These are phyloP conservation scores for Heliconius aoede DNA, from an alignment of 2,888 invertebrate species.

Conservation along the genomic window DNA sequence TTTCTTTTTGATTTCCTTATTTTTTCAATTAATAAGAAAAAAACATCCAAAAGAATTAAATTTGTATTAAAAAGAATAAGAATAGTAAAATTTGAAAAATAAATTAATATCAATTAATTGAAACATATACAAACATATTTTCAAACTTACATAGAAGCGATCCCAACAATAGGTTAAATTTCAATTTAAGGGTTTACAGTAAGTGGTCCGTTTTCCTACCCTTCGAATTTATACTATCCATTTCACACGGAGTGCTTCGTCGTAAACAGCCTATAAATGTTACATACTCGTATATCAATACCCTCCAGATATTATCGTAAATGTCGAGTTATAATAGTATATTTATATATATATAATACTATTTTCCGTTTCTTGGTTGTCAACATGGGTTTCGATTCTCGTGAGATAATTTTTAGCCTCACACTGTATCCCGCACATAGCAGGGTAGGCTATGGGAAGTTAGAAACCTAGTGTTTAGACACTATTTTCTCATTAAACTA, in stretches of 20 bases:
- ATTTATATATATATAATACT: too few species aligned
- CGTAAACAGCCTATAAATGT: conserved; percentile 24
- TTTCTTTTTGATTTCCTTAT: too few species aligned
- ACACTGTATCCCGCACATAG: too few species aligned
- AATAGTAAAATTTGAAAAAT: background rate
- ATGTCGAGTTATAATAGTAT: conserved; percentile 1
- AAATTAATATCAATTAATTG: background rate
- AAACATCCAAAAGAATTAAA: too few species aligned
- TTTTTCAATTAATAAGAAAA: too few species aligned
- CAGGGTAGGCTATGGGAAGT: too few species aligned
- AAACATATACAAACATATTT: background rate
- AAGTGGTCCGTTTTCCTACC: conserved; percentile 1
- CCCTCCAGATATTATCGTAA: background rate
- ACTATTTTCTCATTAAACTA: too few species aligned
- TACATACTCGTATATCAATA: conserved; percentile 1
- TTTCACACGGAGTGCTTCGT: background rate
- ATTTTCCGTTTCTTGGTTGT: too few species aligned
- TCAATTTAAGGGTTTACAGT: conserved; percentile 16
- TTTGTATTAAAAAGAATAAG: too few species aligned
- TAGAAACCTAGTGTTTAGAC: too few species aligned
- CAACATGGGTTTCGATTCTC: background rate
- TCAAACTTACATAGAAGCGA: background rate
- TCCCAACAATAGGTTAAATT: conserved; percentile 13
- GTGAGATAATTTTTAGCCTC: background rate
- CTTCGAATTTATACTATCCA: conserved; percentile 4